Conservation (phyloP, 2,888 invertebrate genomes). For the Tiliacea citrago region DNA sequence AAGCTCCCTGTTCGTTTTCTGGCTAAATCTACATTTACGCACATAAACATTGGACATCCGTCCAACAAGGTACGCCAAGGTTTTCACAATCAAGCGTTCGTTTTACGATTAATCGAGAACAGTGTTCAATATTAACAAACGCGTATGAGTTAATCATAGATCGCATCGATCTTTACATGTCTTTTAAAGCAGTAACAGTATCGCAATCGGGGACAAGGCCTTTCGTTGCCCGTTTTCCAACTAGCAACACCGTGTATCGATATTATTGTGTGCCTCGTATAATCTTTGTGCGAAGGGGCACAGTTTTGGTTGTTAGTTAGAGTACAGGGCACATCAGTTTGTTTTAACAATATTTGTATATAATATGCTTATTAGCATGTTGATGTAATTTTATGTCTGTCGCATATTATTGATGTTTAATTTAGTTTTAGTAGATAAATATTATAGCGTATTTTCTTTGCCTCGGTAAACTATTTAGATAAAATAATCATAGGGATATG, state of each 20-base stretch:
- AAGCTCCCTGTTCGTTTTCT: background rate
- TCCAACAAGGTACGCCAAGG: constrained; percentile 4
- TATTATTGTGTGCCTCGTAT: constrained; percentile 33
- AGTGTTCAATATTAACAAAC: constrained; percentile 42
- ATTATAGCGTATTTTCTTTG: constrained; percentile 2
- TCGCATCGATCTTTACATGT: constrained; percentile 61
- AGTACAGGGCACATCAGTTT: constrained; percentile 37
- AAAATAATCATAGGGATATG: constrained; percentile 8
- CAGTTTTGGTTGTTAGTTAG: constrained; percentile 5
- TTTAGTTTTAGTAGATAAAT: constrained; percentile 18
- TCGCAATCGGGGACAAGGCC: constrained; percentile 65
- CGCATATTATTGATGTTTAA: constrained; percentile 23
- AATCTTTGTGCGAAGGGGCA: constrained; percentile 28
- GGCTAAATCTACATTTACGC: background rate
- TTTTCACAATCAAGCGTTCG: constrained; percentile 7
- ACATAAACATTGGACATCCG: background rate
- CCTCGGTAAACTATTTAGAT: background rate
- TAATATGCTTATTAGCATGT: constrained; percentile 11
- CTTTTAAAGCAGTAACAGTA: constrained; percentile 60
- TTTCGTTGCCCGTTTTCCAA: constrained; percentile 57
- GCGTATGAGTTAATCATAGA: constrained; percentile 54
- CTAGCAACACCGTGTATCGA: constrained; percentile 37
- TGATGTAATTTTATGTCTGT: constrained; percentile 5
- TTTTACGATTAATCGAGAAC: constrained; percentile 31
- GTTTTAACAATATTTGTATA: constrained; percentile 38